phyloP scores from a whole-genome alignment of 2,113 vertebrate species.

The Oenanthe oenanthe region DNA sequence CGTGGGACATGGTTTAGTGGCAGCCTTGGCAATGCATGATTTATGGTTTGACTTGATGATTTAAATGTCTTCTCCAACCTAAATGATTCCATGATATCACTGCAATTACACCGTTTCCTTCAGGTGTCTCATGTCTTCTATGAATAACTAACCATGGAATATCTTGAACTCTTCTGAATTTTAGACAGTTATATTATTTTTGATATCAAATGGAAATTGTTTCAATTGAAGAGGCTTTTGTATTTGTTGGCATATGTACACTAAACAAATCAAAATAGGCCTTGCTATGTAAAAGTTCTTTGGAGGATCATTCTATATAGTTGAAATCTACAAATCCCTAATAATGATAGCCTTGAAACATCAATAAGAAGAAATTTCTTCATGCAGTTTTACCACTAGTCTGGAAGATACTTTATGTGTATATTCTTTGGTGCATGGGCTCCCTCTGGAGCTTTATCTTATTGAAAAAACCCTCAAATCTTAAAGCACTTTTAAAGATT shows the following conservation, averaged over 20 bases:
- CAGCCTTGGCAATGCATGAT: neutral
- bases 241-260: neutral
- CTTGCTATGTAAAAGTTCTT: neutral
- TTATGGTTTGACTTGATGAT: neutral
- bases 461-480: neutral
- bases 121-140: neutral
- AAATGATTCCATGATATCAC: neutral
- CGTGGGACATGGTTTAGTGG: neutral
- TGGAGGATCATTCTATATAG: neutral
- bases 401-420: neutral
- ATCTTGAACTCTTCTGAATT: neutral
- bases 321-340: neutral
- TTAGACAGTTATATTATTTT: neutral
- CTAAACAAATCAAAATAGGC: neutral
- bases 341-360: neutral
- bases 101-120: neutral
- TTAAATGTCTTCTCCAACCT: neutral
- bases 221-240: neutral
- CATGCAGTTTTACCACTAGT: neutral
- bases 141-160: neutral
- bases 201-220: neutral
- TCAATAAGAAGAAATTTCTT: neutral
- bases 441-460: constrained; percentile 43
- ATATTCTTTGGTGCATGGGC: neutral
- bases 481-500: neutral